phyloP scores from a whole-genome alignment of 1,140 invertebrate genomes.

The Apis florea region DNA sequence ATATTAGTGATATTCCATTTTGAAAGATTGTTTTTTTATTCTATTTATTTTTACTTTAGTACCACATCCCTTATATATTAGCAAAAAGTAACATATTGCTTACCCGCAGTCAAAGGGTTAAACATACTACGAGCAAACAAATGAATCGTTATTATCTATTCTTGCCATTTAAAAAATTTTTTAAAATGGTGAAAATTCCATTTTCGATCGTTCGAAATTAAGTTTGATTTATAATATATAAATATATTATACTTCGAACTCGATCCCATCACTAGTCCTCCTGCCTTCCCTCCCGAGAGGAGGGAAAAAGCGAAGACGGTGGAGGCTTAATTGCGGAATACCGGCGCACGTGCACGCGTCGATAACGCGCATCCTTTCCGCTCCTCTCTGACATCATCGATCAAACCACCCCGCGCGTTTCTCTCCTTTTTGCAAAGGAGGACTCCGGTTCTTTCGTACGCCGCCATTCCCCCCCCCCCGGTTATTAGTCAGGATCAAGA shows the following conservation, averaged over 20 bases:
- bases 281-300: not conserved
- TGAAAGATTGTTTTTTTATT: too few species aligned
- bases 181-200: too few species aligned
- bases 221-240: too few species aligned
- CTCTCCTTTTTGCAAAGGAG: conserved; percentile 26
- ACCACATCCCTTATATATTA: too few species aligned
- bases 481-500: conserved; percentile 38
- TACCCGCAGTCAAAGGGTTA: too few species aligned
- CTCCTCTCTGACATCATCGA: conserved; percentile 53
- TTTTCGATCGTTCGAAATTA: too few species aligned
- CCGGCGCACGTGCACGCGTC: conserved; percentile 50
- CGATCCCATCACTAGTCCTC: not conserved
- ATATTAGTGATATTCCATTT: too few species aligned
- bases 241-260: not conserved
- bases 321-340: conserved; percentile 56
- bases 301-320: conserved; percentile 10
- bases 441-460: not conserved
- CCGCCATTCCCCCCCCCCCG: conserved; percentile 21
- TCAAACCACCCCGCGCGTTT: conserved; percentile 27
- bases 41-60: too few species aligned
- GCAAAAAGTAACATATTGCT: too few species aligned
- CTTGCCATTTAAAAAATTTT: too few species aligned
- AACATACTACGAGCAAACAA: too few species aligned
- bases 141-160: too few species aligned
- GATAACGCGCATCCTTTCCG: conserved; percentile 47